Base-by-base conservation (phyloP, 2,888 invertebrate genomes). In the Spilosoma lubricipeda region DNA sequence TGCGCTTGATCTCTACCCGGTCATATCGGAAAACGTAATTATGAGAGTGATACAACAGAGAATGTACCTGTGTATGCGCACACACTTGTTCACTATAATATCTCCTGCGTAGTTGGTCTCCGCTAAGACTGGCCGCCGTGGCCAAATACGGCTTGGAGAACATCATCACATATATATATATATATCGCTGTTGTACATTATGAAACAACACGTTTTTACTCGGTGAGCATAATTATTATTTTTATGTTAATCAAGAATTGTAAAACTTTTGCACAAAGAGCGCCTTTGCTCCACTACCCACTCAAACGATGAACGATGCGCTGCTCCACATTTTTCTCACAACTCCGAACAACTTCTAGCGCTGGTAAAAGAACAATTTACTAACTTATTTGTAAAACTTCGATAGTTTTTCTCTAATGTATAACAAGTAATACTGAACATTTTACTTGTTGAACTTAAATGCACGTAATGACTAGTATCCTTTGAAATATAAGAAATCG, bases 301-400 rank as follows among this genome's bases (percentile, higher is more conserved):
- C 42, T 36, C 42, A n/a, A 42, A 11, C 64, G 36, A 65, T 77
- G 39, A 39, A 67, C 66, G 9, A 42, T 39, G 66, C 39, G 13
- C 45, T 65, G 65, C 11, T 36, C 23, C 11, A 65, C 18, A n/a
- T 67, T 67, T 67, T 67, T 67, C 67, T 67, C n/a, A 39, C 3
- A 67, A 42, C 42, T 42, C 20, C 42, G 9, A 67, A 13, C 27
- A 27, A 67, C 27, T 45, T 42, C 15, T 63, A 63, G 18, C 63
- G 59, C 13, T 45, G 27, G 45, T 27, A 67, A 67, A 45, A 45
- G 5, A 67, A 45, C 45, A 13, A 27, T n/a, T 42, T 45, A 67
- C 11, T 27, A 45, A 27, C 45, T 67, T 30, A 66, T 4, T 36
- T 33, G 13, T 39, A 45, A 42, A 67, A 42, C 67, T 45, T 42